Evolutionary conservation across 2,113 vertebrate species (phyloP).

Genomic region (Scolopax mira): DNA sequence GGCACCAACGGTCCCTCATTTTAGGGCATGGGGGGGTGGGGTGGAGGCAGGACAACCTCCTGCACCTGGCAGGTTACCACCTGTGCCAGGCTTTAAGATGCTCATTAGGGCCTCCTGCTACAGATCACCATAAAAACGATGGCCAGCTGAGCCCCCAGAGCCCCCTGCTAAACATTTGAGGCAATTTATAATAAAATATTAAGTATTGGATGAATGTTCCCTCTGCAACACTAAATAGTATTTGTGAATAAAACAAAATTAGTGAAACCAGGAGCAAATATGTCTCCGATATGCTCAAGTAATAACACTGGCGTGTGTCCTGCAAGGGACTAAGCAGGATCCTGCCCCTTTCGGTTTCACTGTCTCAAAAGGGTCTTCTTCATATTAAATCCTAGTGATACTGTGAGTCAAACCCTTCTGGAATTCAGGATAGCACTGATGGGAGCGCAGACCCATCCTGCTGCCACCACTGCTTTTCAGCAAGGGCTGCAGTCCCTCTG

Average conservation of each 20-base stretch:
- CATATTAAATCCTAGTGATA: neutral
- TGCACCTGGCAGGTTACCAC: neutral
- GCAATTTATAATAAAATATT: neutral
- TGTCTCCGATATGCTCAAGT: neutral
- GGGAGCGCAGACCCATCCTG: neutral
- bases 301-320: neutral
- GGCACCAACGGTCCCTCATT: neutral
- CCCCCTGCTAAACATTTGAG: neutral
- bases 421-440: neutral
- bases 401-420: neutral
- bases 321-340: neutral
- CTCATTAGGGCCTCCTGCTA: neutral
- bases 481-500: neutral
- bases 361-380: neutral
- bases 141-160: neutral
- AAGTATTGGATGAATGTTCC: neutral
- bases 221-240: neutral
- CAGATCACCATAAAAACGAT: neutral
- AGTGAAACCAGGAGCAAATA: neutral
- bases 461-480: rapidly evolving
- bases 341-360: neutral
- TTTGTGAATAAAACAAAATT: neutral
- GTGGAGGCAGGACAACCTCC: neutral
- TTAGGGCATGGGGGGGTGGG: neutral
- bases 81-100: neutral